phyloP scores from a whole-genome alignment of 2,113 vertebrate genomes.

The Delphinapterus leucas region DNA sequence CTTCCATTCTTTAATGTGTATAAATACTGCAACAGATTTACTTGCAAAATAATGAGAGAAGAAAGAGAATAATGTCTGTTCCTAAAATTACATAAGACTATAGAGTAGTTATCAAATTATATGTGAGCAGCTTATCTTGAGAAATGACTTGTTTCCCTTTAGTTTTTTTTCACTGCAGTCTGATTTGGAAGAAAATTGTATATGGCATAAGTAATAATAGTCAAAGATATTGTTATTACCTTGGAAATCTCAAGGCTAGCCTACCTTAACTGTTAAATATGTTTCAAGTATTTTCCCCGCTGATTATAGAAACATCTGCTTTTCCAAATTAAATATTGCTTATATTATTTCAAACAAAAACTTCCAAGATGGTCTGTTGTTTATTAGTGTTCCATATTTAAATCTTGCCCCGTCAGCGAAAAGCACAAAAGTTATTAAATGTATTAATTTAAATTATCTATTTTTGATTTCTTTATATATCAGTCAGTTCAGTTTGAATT shows the following conservation, averaged over 20 bases:
- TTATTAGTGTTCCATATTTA: neutral
- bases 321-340: neutral
- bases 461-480: neutral
- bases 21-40: neutral
- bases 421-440: neutral
- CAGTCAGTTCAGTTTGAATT: neutral
- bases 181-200: neutral
- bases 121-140: neutral
- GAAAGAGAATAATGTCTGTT: neutral
- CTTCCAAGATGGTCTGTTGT: neutral
- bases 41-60: neutral
- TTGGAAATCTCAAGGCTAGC: neutral
- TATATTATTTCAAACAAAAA: neutral
- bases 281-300: neutral
- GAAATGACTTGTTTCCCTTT: neutral
- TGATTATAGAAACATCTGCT: neutral
- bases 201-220: neutral
- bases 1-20: neutral
- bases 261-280: neutral
- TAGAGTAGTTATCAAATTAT: neutral
- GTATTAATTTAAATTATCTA: neutral
- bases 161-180: neutral
- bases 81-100: neutral
- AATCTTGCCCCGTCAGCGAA: neutral
- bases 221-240: neutral